These are phyloP conservation scores for Rhagologus leucostigma DNA, from an alignment of 2,113 vertebrate genomes.

Conservation along the genomic window DNA sequence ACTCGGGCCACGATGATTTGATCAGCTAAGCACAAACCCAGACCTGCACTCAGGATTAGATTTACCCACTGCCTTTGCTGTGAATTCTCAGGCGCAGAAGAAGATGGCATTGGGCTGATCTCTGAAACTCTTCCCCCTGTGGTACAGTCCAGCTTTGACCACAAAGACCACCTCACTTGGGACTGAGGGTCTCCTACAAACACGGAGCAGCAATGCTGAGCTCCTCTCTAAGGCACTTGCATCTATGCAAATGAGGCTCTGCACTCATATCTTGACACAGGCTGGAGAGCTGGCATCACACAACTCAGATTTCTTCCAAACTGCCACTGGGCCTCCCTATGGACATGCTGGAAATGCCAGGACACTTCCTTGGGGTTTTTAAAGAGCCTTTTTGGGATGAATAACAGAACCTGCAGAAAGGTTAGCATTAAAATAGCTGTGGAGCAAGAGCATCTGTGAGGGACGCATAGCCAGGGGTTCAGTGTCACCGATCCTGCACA, in stretches of 20 bases:
- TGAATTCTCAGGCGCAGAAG: not conserved
- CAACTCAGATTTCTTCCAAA: slow-evolving; percentile 15
- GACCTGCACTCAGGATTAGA: not conserved
- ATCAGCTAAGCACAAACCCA: not conserved
- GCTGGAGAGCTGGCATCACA: not conserved
- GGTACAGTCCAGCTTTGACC: not conserved
- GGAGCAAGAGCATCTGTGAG: not conserved
- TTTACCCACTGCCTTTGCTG: not conserved
- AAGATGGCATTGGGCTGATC: not conserved
- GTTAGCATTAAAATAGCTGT: slow-evolving; percentile 35
- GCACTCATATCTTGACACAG: not conserved
- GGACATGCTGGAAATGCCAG: slow-evolving; percentile 14
- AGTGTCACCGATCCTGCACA: not conserved
- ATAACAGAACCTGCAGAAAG: slow-evolving; percentile 14
- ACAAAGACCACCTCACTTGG: not conserved
- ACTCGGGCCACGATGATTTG: no score
- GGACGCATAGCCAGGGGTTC: not conserved
- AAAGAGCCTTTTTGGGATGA: not conserved
- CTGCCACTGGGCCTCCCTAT: not conserved
- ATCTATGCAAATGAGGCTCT: not conserved
- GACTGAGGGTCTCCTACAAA: not conserved
- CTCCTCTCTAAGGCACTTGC: not conserved
- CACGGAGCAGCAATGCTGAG: rapidly evolving
- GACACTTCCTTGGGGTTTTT: not conserved
- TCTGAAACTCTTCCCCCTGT: not conserved